phyloP scores from a whole-genome alignment of 2,797 vertebrate species.

The Crenuchus spilurus region DNA sequence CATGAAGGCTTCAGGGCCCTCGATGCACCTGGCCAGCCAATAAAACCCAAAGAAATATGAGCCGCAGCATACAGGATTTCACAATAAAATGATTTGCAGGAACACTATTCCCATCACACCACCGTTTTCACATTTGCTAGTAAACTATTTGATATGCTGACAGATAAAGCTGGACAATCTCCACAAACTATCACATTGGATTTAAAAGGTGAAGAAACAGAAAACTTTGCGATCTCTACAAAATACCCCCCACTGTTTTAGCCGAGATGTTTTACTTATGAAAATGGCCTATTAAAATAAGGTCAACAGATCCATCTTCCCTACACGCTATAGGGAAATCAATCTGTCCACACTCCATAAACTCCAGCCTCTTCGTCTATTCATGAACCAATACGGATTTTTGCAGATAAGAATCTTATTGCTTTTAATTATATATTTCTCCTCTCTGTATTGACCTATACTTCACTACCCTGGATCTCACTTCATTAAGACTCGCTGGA shows the following conservation, averaged over 20 bases:
- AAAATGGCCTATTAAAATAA: slow-evolving; percentile 38
- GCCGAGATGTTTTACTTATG: slow-evolving; percentile 28
- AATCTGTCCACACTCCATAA: slow-evolving; percentile 47
- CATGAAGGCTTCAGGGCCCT: slow-evolving; percentile 29
- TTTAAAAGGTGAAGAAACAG: neutral
- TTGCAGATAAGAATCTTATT: slow-evolving; percentile 78
- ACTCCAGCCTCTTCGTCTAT: slow-evolving; percentile 55
- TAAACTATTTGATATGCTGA: neutral
- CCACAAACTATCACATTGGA: neutral
- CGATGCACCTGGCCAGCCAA: slow-evolving; percentile 25
- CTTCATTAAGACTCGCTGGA: slow-evolving; percentile 73
- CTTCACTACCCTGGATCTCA: slow-evolving; percentile 67
- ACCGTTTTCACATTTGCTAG: neutral
- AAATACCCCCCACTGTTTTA: neutral
- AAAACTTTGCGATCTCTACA: neutral
- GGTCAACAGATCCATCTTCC: slow-evolving; percentile 42
- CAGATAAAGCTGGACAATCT: neutral
- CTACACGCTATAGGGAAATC: slow-evolving; percentile 25
- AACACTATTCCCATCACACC: neutral
- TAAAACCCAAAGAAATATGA: slow-evolving; percentile 38
- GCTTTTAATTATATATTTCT: slow-evolving; percentile 74
- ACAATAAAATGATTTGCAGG: slow-evolving; percentile 18
- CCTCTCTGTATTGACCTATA: slow-evolving; percentile 67
- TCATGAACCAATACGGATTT: slow-evolving; percentile 62
- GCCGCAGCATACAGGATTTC: slow-evolving; percentile 8